These are phyloP conservation scores for Sebastes iracundus DNA, from an alignment of 2,797 vertebrate species.

Conservation along the genomic window DNA sequence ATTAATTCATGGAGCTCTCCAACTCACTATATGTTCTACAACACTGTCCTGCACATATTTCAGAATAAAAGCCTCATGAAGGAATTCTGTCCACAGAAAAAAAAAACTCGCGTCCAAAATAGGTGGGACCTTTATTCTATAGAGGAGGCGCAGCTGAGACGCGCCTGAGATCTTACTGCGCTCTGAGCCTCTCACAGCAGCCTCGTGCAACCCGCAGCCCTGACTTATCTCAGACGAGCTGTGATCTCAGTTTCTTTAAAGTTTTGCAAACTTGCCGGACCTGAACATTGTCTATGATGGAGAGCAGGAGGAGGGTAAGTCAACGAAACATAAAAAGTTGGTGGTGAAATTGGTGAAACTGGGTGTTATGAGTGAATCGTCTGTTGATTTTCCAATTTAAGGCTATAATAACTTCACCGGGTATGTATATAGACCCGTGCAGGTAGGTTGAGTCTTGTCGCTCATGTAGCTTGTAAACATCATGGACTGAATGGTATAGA, in stretches of 20 bases:
- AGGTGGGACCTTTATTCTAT: too few relatives aligned
- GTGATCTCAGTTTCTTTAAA: background rate
- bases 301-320: background rate
- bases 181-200: background rate
- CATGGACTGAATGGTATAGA: background rate
- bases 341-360: background rate
- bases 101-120: too few relatives aligned
- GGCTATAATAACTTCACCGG: background rate
- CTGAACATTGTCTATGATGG: background rate
- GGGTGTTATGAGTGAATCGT: background rate
- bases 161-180: background rate
- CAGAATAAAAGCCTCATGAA: too few relatives aligned
- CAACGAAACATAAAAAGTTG: background rate
- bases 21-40: too few relatives aligned
- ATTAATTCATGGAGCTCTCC: too few relatives aligned
- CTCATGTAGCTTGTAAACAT: background rate
- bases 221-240: background rate
- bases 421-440: background rate
- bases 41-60: too few relatives aligned
- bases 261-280: background rate
- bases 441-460: background rate
- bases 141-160: too few relatives aligned
- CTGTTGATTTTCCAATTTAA: background rate
- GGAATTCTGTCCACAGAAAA: too few relatives aligned
- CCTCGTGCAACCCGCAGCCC: background rate